Evolutionary conservation across 2,888 invertebrate species (phyloP).

Genomic region (Megastigmus dorsalis): DNA sequence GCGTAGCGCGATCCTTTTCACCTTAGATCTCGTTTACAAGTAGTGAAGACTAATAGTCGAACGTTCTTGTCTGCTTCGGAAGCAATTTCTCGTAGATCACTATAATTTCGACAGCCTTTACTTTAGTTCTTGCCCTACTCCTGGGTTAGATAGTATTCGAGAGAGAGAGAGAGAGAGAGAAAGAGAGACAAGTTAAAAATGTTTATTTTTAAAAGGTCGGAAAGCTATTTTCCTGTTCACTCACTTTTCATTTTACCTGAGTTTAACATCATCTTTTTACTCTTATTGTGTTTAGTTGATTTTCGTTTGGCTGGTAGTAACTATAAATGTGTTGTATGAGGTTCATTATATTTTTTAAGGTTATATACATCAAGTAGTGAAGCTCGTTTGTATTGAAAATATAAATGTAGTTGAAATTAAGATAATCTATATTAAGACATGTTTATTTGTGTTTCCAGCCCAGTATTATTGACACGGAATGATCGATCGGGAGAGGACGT

Average conservation of each 20-base stretch:
- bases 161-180: not conserved
- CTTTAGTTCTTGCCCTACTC: conserved; percentile 31
- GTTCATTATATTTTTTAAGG: not conserved
- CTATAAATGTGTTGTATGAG: not conserved
- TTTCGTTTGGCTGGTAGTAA: not conserved
- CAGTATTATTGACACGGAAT: conserved; percentile 63
- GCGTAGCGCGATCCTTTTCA: conserved; percentile 21
- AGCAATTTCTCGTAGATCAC: conserved; percentile 59
- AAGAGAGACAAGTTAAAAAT: not conserved
- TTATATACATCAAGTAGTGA: no score
- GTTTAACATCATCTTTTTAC: not conserved
- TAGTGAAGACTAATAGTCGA: conserved; percentile 64
- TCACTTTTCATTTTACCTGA: not conserved
- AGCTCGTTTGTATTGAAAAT: no score
- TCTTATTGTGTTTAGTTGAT: not conserved
- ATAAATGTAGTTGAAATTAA: no score
- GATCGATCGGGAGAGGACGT: conserved; percentile 69
- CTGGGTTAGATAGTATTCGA: not conserved
- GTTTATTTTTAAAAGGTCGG: not conserved
- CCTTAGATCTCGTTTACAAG: conserved; percentile 53
- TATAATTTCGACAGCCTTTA: conserved; percentile 56
- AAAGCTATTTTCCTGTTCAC: not conserved
- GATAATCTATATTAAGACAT: no score
- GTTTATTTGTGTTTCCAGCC: conserved; percentile 31
- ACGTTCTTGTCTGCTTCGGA: conserved; percentile 38